Evolutionary conservation across 2,113 vertebrate genomes (phyloP).

Genomic region (Gymnobelideus leadbeateri): DNA sequence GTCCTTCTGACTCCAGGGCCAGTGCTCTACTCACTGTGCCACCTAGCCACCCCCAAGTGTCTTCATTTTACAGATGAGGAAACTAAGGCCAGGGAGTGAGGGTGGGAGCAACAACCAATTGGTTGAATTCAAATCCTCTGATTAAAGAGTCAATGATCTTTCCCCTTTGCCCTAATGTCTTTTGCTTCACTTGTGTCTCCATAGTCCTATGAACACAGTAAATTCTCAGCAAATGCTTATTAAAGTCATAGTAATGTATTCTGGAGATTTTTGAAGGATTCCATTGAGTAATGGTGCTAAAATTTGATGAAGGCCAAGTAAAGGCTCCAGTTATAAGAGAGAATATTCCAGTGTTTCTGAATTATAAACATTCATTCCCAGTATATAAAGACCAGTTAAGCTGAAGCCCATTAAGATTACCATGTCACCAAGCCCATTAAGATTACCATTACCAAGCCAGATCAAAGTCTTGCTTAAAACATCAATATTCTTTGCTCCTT

Average conservation of each 20-base stretch:
- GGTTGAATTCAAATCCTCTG: background rate
- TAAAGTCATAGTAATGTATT: rapidly evolving
- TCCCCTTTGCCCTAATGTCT: rapidly evolving
- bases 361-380: background rate
- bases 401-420: background rate
- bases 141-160: background rate
- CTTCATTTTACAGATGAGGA: background rate
- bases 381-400: background rate
- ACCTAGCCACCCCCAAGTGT: no score
- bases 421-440: background rate
- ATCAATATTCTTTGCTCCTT: background rate
- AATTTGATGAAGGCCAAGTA: rapidly evolving
- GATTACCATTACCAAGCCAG: background rate
- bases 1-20: no score
- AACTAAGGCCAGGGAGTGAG: background rate
- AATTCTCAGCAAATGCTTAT: background rate
- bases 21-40: no score
- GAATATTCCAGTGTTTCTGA: background rate
- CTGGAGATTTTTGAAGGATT: background rate
- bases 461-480: background rate
- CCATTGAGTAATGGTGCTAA: rapidly evolving
- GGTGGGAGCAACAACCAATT: background rate
- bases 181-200: rapidly evolving
- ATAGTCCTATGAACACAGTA: background rate
- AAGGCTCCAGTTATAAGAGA: background rate